Conservation (phyloP, 2,888 invertebrate genomes). For the Aporophyla nigra region DNA sequence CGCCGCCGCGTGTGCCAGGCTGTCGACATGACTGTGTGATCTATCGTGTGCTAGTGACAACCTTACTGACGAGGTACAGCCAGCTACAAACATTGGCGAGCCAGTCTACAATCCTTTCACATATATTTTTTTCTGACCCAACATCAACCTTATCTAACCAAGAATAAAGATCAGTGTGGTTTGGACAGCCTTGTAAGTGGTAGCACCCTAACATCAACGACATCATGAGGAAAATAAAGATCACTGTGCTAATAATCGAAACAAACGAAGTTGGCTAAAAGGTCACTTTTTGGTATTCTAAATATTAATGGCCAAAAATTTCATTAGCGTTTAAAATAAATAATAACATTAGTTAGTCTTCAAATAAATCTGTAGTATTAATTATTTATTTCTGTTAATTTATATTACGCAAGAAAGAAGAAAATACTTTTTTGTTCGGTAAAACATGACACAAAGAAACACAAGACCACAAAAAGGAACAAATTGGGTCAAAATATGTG, state of each 20-base stretch:
- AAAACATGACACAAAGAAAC: too few relatives aligned
- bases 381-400: not conserved
- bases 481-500: too few relatives aligned
- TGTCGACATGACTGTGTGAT: slow-evolving; percentile 31
- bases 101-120: not conserved
- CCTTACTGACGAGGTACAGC: slow-evolving; percentile 17
- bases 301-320: not conserved
- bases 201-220: not conserved
- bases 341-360: not conserved
- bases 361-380: not conserved
- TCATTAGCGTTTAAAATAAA: not conserved
- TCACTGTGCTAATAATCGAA: not conserved
- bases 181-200: not conserved
- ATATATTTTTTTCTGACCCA: not conserved
- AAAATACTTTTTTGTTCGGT: too few relatives aligned
- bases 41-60: slow-evolving; percentile 37
- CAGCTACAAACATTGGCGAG: not conserved
- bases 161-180: not conserved
- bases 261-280: not conserved
- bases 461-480: too few relatives aligned
- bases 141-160: too few relatives aligned
- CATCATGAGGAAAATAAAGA: not conserved
- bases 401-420: not conserved
- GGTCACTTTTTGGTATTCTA: not conserved
- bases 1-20: slow-evolving; percentile 34